Base-by-base conservation (phyloP, 2,113 vertebrate genomes). In the Clarias magur region DNA sequence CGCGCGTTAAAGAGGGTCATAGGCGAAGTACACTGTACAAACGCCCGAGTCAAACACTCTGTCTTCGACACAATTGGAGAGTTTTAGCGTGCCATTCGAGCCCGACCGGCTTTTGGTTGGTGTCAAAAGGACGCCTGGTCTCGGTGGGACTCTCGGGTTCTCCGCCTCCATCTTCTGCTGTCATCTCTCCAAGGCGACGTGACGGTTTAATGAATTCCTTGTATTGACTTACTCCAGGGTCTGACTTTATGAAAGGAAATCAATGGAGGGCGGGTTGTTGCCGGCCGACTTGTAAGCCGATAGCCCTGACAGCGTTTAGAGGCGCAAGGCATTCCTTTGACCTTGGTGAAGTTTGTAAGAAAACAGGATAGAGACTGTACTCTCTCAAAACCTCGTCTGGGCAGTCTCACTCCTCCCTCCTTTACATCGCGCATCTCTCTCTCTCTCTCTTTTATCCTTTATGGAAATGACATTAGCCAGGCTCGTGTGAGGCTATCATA, bases 191-290 rank as follows among this genome's bases (percentile, higher is more conserved):
- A 13, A 85, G 87, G 80, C 72, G 60, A 90, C 79, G 83, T 87
- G 83, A 87, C 56, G 85, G 85, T 38, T 88, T 91, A 89, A 92
- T 89, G 88, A 91, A 92, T 89, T 88, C 85, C 84, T 85, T 88
- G 62, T 87, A 92, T 92, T 91, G 89, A 91, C 86, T 88, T 86
- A 82, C 85, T 70, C 83, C 60, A 85, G 86, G 80, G 83, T 87
- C 80, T 78, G 78, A 88, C 70, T 87, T 89, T 85, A 86, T 91
- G 87, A 90, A 89, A 85, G 84, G 57, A 88, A 85, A 91, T 91
- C 90, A 85, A 89, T 89, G 81, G 87, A 73, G 88, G 87, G 83
- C 30, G 86, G 82, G 75, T 84, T 82, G 88, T 89, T 80, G 68
- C 78, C 60, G 60, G 83, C 56, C 54, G 56, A 81, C 81, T 25